Percentiles rank a stretch among this genome's conserved stretches.
These are phyloP conservation scores for Herpailurus yagouaroundi DNA, from an alignment of 2,113 vertebrate genomes.

Conservation along the genomic window DNA sequence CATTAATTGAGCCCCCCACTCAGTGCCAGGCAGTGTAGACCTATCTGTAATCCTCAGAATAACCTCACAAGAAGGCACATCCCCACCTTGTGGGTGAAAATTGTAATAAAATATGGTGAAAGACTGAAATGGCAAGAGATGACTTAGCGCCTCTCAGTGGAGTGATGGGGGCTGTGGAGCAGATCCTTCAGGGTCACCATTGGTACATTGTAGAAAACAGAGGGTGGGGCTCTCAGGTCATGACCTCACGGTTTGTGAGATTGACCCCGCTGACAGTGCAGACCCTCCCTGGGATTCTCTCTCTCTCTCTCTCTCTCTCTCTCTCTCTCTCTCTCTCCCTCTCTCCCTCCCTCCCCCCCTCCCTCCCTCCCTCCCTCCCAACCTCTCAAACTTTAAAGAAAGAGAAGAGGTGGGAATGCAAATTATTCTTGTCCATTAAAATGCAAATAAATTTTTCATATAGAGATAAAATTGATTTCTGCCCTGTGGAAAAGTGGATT, in stretches of 20 bases:
- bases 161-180: neutral
- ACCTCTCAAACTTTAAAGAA: no score
- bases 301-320: no score
- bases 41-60: neutral
- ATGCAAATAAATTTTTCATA: neutral
- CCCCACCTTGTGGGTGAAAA: neutral
- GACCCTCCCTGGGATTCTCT: no score
- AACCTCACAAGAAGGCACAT: neutral
- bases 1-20: no score
- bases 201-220: neutral
- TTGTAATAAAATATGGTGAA: neutral
- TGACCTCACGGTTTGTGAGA: no score
- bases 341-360: accelerated
- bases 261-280: no score
- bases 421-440: neutral
- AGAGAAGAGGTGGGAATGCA: neutral
- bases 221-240: no score
- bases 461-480: neutral
- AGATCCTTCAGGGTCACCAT: neutral
- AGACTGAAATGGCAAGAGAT: neutral
- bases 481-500: neutral
- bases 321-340: no score
- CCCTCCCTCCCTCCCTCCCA: no score
- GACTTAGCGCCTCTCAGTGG: neutral
- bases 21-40: neutral